These are phyloP conservation scores for mouse (Mus musculus) DNA, from an alignment of 2,113 vertebrate genomes.

Conservation along the genomic window GRCm39 chr16:37373501-37374000, in stretches of 20 bases:
- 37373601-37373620: neutral
- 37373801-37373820: neutral
- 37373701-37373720: neutral
- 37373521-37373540: conserved; percentile 7
- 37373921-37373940: neutral
- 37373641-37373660: conserved; percentile 47
- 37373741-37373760: neutral
- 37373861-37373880: neutral
- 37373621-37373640: neutral
- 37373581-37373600: neutral
- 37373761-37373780: neutral
- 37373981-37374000: neutral
- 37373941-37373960: neutral
- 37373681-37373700: conserved; percentile 22
- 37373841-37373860: neutral
- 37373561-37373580: conserved; percentile 4
- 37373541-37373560: conserved; percentile 6
- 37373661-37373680: neutral
- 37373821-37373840: neutral
- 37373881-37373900: neutral
- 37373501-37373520: neutral
- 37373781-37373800: neutral
- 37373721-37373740: neutral
- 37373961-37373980: conserved; percentile 33
- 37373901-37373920: conserved; percentile 27